Evolutionary conservation across 92 coral and sea anemone genomes (phyloP).

Genomic region (Paramuricea clavata): DNA sequence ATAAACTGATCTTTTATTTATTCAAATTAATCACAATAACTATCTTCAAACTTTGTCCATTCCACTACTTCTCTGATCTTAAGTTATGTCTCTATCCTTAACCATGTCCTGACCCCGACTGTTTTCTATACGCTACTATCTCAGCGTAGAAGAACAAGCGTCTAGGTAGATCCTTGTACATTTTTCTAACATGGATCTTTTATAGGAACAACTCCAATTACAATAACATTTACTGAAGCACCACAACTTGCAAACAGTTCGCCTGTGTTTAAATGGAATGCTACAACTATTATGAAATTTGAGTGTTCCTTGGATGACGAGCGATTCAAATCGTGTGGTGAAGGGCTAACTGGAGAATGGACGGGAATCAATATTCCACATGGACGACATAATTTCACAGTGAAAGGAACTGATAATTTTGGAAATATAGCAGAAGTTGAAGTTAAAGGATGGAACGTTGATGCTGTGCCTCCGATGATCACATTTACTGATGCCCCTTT

Average conservation of each 20-base stretch:
- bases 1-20: too few relatives aligned
- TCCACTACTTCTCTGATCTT: too few relatives aligned
- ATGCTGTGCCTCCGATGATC: background rate
- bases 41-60: too few relatives aligned
- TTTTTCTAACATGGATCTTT: background rate
- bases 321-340: background rate
- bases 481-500: background rate
- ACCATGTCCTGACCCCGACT: too few relatives aligned
- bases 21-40: too few relatives aligned
- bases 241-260: background rate
- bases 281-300: background rate
- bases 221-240: background rate
- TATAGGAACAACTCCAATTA: background rate
- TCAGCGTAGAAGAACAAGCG: too few relatives aligned
- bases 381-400: conserved; percentile 25
- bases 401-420: conserved; percentile 16
- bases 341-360: conserved; percentile 25
- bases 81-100: too few relatives aligned
- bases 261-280: conserved; percentile 16
- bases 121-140: too few relatives aligned
- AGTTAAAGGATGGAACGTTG: conserved; percentile 18
- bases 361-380: conserved; percentile 16
- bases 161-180: too few relatives aligned
- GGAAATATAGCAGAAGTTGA: background rate
- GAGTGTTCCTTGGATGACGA: conserved; percentile 28